Percentiles rank a stretch among this genome's conserved stretches.
phyloP scores from a whole-genome alignment of 2,888 invertebrate species.

The Macrosoma leucophasiata region DNA sequence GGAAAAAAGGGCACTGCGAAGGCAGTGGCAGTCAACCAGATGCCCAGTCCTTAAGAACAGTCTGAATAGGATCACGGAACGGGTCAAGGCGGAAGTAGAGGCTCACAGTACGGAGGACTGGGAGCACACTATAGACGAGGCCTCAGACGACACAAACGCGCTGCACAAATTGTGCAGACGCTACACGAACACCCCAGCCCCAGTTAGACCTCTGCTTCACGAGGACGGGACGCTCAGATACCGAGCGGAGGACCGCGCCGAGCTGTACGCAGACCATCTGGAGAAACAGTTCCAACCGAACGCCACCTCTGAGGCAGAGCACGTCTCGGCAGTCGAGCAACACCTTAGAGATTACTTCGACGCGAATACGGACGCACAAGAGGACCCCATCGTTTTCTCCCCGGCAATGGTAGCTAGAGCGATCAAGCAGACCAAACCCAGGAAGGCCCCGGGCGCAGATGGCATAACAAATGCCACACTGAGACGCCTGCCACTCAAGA shows the following conservation, averaged over 20 bases:
- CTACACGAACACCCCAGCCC: not conserved
- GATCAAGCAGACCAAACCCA: not conserved
- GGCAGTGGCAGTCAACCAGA: not conserved
- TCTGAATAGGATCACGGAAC: not conserved
- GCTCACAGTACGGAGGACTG: not conserved
- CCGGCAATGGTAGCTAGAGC: constrained; percentile 6
- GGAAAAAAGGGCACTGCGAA: not conserved
- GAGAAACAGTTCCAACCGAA: constrained; percentile 11
- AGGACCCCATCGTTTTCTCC: constrained; percentile 8
- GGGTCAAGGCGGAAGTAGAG: not conserved
- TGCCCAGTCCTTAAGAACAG: not conserved
- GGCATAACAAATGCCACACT: constrained; percentile 18
- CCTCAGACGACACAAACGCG: not conserved
- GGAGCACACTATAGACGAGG: not conserved
- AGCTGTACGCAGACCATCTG: constrained; percentile 8
- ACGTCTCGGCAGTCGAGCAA: constrained; percentile 1
- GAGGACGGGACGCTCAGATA: not conserved
- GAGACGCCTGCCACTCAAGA: constrained; percentile 14
- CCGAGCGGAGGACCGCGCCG: constrained; percentile 11
- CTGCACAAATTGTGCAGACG: not conserved
- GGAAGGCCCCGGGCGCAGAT: constrained; percentile 20
- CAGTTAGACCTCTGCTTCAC: constrained; percentile 1
- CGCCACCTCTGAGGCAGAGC: not conserved
- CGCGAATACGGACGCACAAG: constrained; percentile 1
- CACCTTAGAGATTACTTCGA: not conserved